Evolutionary conservation across 1,140 invertebrate species (phyloP).

Genomic region (Drosophila gunungcola): DNA sequence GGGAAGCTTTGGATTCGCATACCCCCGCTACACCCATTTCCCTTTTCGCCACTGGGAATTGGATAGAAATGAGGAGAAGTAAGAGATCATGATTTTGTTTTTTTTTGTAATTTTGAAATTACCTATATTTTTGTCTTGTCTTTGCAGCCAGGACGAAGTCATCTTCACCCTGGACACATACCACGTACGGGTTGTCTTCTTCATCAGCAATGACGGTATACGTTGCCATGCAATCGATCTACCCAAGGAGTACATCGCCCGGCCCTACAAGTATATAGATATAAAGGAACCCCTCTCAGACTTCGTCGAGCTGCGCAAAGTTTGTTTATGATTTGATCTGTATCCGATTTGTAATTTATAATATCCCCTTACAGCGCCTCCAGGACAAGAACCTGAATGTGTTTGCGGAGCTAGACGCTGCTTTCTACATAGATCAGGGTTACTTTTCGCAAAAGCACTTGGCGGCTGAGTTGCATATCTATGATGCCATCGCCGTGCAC

Average conservation of each 20-base stretch:
- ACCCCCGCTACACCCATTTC: slow-evolving; percentile 65
- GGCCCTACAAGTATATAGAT: slow-evolving; percentile 52
- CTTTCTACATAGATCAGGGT: slow-evolving; percentile 74
- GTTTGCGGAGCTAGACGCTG: slow-evolving; percentile 71
- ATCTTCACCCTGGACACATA: slow-evolving; percentile 72
- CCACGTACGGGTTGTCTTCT: slow-evolving; percentile 54
- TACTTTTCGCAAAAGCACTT: slow-evolving; percentile 76
- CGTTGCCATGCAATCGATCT: slow-evolving; percentile 65
- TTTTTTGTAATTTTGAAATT: background rate
- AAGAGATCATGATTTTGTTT: slow-evolving; percentile 1
- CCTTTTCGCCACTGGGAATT: slow-evolving; percentile 68
- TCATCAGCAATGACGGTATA: slow-evolving; percentile 52
- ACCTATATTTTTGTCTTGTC: background rate
- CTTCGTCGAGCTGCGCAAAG: slow-evolving; percentile 62
- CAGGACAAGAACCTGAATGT: slow-evolving; percentile 69
- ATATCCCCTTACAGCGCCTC: slow-evolving; percentile 41
- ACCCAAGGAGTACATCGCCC: slow-evolving; percentile 40
- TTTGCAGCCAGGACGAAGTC: slow-evolving; percentile 58
- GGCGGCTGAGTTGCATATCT: slow-evolving; percentile 66
- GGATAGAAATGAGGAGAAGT: slow-evolving; percentile 57
- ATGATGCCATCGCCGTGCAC: slow-evolving; percentile 65
- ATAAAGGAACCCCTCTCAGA: slow-evolving; percentile 65
- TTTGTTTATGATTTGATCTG: slow-evolving; percentile 1
- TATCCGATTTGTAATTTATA: too few relatives aligned
- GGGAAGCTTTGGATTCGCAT: slow-evolving; percentile 72